A percentile compares a stretch with the other conserved stretches of the same genome.
Evolutionary conservation across 2,113 vertebrate genomes (phyloP).

Genomic region (Lipophrys pholis): DNA sequence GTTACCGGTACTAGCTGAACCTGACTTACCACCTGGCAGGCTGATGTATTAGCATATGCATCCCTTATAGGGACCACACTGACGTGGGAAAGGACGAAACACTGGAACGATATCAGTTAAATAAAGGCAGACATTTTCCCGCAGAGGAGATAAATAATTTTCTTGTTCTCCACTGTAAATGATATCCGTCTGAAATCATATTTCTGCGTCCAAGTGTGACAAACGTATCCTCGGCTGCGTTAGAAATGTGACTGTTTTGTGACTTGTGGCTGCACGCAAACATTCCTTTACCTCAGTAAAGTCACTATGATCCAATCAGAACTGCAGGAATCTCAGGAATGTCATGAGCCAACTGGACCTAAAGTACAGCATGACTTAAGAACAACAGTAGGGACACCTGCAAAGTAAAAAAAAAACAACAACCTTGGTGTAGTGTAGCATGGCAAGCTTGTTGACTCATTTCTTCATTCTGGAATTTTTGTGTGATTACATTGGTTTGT

Average conservation of each 20-base stretch:
- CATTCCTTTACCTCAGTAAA: conserved; percentile 39
- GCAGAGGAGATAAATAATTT: not conserved
- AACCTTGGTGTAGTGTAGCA: not conserved
- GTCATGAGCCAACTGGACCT: conserved; percentile 20
- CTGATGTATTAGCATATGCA: not conserved
- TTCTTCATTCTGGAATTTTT: too few species aligned
- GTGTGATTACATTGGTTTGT: too few species aligned
- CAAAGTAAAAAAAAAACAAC: not conserved
- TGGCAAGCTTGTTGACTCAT: too few species aligned
- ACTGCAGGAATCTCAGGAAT: conserved; percentile 58
- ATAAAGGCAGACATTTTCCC: not conserved
- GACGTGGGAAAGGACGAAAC: not conserved
- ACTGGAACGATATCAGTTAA: not conserved
- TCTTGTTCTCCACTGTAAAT: not conserved
- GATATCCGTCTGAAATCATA: not conserved
- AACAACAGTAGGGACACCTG: not conserved
- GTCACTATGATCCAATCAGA: conserved; percentile 56
- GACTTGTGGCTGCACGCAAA: conserved; percentile 44
- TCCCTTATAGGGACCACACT: not conserved
- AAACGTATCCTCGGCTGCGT: not conserved
- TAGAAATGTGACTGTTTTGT: not conserved
- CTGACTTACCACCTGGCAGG: conserved; percentile 18
- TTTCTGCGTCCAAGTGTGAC: conserved; percentile 6
- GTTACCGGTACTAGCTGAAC: conserved; percentile 29
- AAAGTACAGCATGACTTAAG: not conserved